Evolutionary conservation across 1,140 invertebrate species (phyloP), one percentile per base, ranked within the genome.

Genomic region (Belonocnema kinseyi): DNA sequence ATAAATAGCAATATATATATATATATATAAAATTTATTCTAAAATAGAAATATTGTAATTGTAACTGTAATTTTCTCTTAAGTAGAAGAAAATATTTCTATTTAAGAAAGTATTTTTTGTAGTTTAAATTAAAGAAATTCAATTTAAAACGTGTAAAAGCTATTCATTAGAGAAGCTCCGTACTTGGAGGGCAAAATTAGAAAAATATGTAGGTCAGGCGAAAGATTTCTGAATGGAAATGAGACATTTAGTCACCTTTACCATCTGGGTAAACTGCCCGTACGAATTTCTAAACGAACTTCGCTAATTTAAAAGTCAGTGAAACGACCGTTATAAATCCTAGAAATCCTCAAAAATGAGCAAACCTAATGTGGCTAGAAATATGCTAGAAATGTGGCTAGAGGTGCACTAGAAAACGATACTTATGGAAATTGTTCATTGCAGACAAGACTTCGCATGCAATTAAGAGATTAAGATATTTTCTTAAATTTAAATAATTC

Each of bases 291-390:
- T 66, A 66, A 33, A 33, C 33, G 26, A 10, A 66, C 61, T 66
- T 66, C 16, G n/a, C 19, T 19, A 61, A 33, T 61, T 61, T 33
- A 61, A 61, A 61, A 16, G 61, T 66, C 26, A 16, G 26, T 66
- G n/a, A 40, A 66, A 66, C 6, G 61, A 66, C 6, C n/a, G 61
- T 46, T 66, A 46, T 40, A 12, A 26, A n/a, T 14, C n/a, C 61
- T n/a, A 40, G 40, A 66, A 46, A 66, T 46, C 16, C 5, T 66
- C 40, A 66, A 8, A 66, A 66, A 66, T 66, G n/a, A 66, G 40
- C 61, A 16, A 40, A 66, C 61, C n/a, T 66, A 66, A 66, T 66
- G 61, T 66, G 61, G 61, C 26, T 66, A n/a, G n/a, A n/a, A n/a
- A n/a, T n/a, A n/a, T n/a, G n/a, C n/a, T n/a, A n/a, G n/a, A n/a